Base-by-base conservation (phyloP, 2,888 invertebrate genomes). In the Chaetogeoica ovagalla region DNA sequence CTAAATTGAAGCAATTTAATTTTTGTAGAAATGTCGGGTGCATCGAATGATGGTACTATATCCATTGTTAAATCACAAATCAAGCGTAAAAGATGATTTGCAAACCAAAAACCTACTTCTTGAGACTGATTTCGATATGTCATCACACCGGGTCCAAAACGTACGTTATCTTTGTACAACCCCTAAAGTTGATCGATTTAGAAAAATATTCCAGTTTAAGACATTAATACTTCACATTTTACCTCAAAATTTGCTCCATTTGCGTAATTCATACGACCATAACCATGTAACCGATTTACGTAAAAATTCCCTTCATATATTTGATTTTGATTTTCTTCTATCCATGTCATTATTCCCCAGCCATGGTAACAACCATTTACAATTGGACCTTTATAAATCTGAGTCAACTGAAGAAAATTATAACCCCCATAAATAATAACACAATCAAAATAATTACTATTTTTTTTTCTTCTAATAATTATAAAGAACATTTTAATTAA, bases 91-190 rank as follows among this genome's bases (percentile, higher is more conserved):
- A 90, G 85, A 82, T 86, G 86, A 2, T 83, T 85, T 0, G 88
- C 88, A 7, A 86, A 84, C 90, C 90, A 90, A 17, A 90, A 84
- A 0, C 90, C 90, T 1, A 90, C 89, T 83, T 90, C 88, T 83
- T 88, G 88, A 9, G 83, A 85, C 0, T 87, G 86, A 82, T 86
- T 84, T 0, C 87, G 82, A 81, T 88, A 85, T 0, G 87, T 87
- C 66, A 88, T 86, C 15, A 90, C 85, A 0, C 90, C 90, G 0
- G 90, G 90, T 57, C 90, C 90, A 86, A 88, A 90, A 30, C 89
- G 87, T 15, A 85, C 81, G 83, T 90, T 88, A n/a, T 86, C 85
- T 83, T 87, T 86, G 84, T 87, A 89, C 19, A 90, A 83, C 37
- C 89, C 89, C 87, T 90, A 74, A 17, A 65, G 65, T 65, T 2